These are phyloP conservation scores for Pithys albifrons DNA, from an alignment of 2,113 vertebrate genomes.

Conservation along the genomic window DNA sequence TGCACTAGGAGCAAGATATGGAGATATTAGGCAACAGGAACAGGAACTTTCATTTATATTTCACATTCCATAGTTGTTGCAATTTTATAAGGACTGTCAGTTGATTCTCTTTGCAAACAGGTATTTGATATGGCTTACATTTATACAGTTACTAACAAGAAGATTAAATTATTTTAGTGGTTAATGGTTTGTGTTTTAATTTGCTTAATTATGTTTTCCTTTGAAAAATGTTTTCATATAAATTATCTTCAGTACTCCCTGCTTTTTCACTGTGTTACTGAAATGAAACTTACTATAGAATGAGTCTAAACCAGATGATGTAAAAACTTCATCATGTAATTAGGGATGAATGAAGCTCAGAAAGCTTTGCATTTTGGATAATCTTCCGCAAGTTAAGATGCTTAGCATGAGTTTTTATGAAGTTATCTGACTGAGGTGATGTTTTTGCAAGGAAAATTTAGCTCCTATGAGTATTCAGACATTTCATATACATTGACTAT, in stretches of 20 bases:
- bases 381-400: conserved; percentile 2
- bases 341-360: background rate
- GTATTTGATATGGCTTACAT: background rate
- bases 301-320: background rate
- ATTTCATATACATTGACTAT: background rate
- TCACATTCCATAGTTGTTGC: background rate
- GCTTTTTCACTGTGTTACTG: background rate
- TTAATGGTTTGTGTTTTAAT: background rate
- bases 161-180: background rate
- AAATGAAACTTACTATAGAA: background rate
- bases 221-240: background rate
- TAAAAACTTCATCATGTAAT: background rate
- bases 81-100: background rate
- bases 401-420: background rate
- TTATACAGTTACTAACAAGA: background rate
- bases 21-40: background rate
- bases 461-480: background rate
- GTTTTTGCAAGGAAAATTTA: background rate
- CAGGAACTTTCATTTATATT: background rate
- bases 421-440: background rate
- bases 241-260: background rate
- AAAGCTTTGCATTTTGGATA: conserved; percentile 3
- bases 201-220: background rate
- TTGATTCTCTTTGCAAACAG: background rate
- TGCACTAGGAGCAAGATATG: too few species aligned